phyloP scores from a whole-genome alignment of 2,113 vertebrate species.

The Macquaria ambigua region DNA sequence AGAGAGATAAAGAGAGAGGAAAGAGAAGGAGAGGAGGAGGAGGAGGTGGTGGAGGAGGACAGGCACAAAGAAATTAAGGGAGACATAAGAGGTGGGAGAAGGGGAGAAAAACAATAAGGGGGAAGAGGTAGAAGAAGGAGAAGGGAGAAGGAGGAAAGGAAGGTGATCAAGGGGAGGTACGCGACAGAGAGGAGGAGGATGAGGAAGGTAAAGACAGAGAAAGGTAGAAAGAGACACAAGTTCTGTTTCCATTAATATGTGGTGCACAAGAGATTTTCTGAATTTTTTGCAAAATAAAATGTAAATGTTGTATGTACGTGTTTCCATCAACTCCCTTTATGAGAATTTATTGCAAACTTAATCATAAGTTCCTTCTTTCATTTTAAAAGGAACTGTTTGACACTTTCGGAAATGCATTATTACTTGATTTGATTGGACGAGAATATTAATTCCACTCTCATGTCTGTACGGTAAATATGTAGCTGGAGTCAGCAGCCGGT shows the following conservation, averaged over 20 bases:
- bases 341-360: neutral
- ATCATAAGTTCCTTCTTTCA: neutral
- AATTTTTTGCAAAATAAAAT: neutral
- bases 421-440: no score
- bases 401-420: neutral
- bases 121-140: neutral
- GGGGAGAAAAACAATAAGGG: neutral
- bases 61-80: neutral
- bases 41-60: neutral
- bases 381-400: neutral
- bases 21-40: neutral
- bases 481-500: neutral
- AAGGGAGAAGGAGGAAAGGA: neutral
- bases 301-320: neutral
- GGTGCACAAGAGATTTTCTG: neutral
- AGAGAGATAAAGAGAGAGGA: neutral
- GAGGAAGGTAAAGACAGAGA: neutral
- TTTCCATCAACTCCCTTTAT: neutral
- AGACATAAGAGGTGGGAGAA: neutral
- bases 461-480: no score
- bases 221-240: neutral
- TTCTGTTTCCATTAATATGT: no score
- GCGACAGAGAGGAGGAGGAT: neutral
- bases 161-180: neutral
- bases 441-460: neutral